phyloP scores from a whole-genome alignment of 2,888 invertebrate genomes.

The Celastrina argiolus region DNA sequence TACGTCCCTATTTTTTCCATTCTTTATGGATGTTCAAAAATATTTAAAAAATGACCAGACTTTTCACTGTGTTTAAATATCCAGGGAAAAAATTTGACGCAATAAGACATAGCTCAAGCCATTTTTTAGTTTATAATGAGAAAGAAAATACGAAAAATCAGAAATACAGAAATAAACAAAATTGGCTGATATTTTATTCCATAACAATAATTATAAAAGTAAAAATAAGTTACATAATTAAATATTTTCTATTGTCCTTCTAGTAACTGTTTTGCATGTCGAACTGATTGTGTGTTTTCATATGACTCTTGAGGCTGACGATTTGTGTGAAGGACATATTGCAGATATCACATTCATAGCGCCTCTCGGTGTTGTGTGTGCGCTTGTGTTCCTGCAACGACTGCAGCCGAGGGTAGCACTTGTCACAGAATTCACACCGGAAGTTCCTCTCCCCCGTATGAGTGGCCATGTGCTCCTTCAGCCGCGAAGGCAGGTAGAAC shows the following conservation, averaged over 20 bases:
- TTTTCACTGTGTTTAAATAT: too few relatives aligned
- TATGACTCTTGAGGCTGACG: conserved; percentile 76
- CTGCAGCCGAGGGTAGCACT: conserved; percentile 76
- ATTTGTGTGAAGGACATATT: conserved; percentile 75
- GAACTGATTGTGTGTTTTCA: conserved; percentile 73
- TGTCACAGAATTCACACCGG: conserved; percentile 76
- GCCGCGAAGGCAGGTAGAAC: conserved; percentile 62
- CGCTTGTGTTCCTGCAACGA: conserved; percentile 78
- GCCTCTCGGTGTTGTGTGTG: conserved; percentile 72
- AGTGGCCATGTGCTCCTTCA: conserved; percentile 71
- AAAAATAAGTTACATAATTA: neutral
- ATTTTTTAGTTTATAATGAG: too few relatives aligned
- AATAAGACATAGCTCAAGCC: too few relatives aligned
- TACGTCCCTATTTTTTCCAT: too few relatives aligned
- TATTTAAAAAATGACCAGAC: too few relatives aligned
- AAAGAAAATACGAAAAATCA: too few relatives aligned
- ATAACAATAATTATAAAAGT: too few relatives aligned
- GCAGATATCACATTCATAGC: conserved; percentile 74
- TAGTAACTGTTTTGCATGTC: conserved; percentile 47
- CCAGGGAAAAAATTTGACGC: too few relatives aligned
- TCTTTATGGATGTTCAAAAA: too few relatives aligned
- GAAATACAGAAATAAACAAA: too few relatives aligned
- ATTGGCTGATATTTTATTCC: too few relatives aligned
- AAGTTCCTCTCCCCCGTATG: conserved; percentile 75
- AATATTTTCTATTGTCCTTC: conserved; percentile 1